Base-by-base conservation (phyloP, 2,113 vertebrate species). In the Oplegnathus fasciatus region DNA sequence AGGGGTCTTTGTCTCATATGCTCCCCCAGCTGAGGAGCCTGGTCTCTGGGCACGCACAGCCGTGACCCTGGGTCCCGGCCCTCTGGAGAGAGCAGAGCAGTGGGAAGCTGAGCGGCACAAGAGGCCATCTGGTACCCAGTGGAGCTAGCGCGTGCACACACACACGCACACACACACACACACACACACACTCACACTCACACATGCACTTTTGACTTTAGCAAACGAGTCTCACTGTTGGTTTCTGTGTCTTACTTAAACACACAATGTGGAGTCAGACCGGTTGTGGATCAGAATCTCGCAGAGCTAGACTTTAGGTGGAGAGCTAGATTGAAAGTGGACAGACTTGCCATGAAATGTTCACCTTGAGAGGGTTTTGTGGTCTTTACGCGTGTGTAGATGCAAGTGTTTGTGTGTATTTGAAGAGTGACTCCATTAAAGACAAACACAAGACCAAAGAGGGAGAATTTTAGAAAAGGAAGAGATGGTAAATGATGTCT, bases 41-140 rank as follows among this genome's bases (percentile, higher is more conserved):
- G 89, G 86, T 92, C 92, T 89, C 93, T 89, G 94, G 94, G 93
- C 92, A 84, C 86, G 83, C 75, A 75, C 82, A 73, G 83, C 73
- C 62, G 24, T 88, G 90, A 94, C 92, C 92, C 93, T 54, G 85
- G 92, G 93, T 90, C 89, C 84, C 30, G 24, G 91, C 83, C 92
- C 89, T 89, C 73, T 87, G 87, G 86, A 86, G 83, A 81, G 85
- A 84, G 74, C 70, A 78, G 65, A 86, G 91, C 70, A 78, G 65
- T 86, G 91, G 89, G 64, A 82, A 65, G 83, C 90, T 85, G 88
- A 90, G 84, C 68, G 28, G 84, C 89, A 94, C 89, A 92, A 86
- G 91, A 91, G 92, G 91, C 94, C 95, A 95, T 95, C 95, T 95
- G 94, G 92, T 91, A 79, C 91, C 90, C 92, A 91, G 83, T 80